These are phyloP conservation scores for Callipepla californica DNA, from an alignment of 2,113 vertebrate species.

Conservation along the genomic window DNA sequence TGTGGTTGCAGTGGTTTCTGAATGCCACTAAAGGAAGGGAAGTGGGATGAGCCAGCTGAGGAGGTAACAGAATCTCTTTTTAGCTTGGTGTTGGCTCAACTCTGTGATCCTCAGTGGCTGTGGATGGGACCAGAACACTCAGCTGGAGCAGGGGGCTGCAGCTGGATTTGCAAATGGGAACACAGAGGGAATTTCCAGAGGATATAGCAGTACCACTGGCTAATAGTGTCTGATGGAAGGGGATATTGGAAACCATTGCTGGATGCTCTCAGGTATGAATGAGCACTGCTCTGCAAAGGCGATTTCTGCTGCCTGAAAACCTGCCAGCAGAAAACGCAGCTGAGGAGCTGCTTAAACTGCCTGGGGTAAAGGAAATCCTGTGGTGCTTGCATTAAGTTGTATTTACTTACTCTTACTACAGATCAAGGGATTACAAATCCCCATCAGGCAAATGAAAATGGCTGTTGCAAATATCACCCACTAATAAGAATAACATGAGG, in stretches of 20 bases:
- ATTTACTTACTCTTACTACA: neutral
- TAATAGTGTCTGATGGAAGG: neutral
- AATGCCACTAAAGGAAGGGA: neutral
- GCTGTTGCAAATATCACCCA: neutral
- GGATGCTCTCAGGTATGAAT: neutral
- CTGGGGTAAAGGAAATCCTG: neutral
- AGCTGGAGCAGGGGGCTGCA: neutral
- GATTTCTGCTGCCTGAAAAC: neutral
- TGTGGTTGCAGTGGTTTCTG: neutral
- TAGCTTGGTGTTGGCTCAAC: neutral
- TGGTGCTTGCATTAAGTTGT: fast-evolving
- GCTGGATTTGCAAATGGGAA: neutral
- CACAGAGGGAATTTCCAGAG: neutral
- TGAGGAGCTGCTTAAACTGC: neutral
- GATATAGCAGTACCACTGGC: neutral
- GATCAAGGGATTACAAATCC: neutral
- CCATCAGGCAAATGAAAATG: neutral
- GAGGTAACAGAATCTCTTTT: neutral
- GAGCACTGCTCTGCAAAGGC: neutral
- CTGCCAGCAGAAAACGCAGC: neutral
- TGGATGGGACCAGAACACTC: neutral
- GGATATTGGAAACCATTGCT: neutral
- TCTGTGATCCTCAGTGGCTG: neutral
- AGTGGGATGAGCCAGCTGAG: neutral
- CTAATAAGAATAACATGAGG: neutral